Evolutionary conservation across 2,888 invertebrate genomes (phyloP), one percentile per base, ranked within the genome.

Genomic region (Rhagonycha lutea): DNA sequence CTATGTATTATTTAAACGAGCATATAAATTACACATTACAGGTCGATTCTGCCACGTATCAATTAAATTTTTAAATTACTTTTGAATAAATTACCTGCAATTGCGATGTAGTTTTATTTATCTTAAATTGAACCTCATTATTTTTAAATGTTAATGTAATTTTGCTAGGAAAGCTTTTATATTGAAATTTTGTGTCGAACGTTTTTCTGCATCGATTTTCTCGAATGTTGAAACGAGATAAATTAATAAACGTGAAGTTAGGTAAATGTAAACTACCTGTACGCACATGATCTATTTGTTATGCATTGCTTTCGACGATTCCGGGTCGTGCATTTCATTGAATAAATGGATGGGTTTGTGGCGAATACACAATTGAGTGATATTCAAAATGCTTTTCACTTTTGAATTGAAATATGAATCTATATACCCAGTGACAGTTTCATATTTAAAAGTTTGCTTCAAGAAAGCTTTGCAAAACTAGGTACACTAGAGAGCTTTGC

Each of bases 261-360:
- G 47, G 47, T 47, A 47, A 47, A 47, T 47, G 18, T 69, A 68
- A 67, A 62, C 69, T 71, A 74, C 32, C 74, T 68, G 29, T 68
- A 75, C 73, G 70, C 76, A 79, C 70, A 79, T 78, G 77, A 79
- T 76, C 81, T 81, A 75, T 80, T 80, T 80, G 81, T 79, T 81
- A 81, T 81, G 80, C 81, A 80, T 81, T 81, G 80, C 80, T 77
- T 80, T 79, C 80, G 70, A 71, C 79, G 75, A 73, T 77, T 74
- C 47, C 75, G 74, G 76, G 72, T 61, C 72, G 74, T 76, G 74
- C 72, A 74, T 78, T 79, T 78, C 72, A 74, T 76, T 74, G 79
- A 79, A 78, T 79, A 74, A 77, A 62, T 72, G 60, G 71, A 74
- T 65, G n/a, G 63, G 63, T 75, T 72, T 78, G 73, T 74, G 75